Evolutionary conservation across 2,113 vertebrate species (phyloP).

Genomic region (Amazona vittata): DNA sequence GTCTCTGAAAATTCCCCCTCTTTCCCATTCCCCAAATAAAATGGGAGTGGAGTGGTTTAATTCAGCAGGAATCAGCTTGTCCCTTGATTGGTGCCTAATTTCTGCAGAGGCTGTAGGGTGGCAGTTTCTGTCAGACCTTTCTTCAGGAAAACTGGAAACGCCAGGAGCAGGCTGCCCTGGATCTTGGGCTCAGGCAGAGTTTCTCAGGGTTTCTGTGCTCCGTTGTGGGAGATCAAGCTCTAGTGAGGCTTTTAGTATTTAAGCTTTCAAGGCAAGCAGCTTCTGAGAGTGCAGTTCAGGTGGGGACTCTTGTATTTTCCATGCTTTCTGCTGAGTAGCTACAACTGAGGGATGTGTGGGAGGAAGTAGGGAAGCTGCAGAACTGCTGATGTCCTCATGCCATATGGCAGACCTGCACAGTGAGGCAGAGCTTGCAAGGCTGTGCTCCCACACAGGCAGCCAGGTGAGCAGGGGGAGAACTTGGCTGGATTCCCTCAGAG

Average conservation of each 20-base stretch:
- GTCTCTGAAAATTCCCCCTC: not conserved
- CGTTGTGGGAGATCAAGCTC: not conserved
- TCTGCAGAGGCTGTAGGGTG: not conserved
- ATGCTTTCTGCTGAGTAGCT: not conserved
- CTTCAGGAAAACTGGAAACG: not conserved
- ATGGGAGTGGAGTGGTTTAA: not conserved
- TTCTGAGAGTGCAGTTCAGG: not conserved
- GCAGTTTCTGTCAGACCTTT: not conserved
- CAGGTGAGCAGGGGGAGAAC: not conserved
- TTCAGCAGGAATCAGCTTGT: not conserved
- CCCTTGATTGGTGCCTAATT: not conserved
- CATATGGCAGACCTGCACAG: accelerated
- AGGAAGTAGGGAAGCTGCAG: not conserved
- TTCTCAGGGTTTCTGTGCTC: not conserved
- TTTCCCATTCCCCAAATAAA: not conserved
- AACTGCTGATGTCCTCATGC: not conserved
- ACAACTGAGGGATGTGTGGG: not conserved
- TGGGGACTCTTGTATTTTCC: not conserved
- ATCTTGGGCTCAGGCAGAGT: not conserved
- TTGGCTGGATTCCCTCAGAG: not conserved
- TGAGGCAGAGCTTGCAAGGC: not conserved
- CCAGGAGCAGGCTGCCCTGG: not conserved
- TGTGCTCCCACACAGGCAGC: not conserved
- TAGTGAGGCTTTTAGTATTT: not conserved
- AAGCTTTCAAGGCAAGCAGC: not conserved